A percentile compares a stretch with the other conserved stretches of the same genome.
Evolutionary conservation across 2,113 vertebrate genomes (phyloP).

Genomic region (Vombatus ursinus): DNA sequence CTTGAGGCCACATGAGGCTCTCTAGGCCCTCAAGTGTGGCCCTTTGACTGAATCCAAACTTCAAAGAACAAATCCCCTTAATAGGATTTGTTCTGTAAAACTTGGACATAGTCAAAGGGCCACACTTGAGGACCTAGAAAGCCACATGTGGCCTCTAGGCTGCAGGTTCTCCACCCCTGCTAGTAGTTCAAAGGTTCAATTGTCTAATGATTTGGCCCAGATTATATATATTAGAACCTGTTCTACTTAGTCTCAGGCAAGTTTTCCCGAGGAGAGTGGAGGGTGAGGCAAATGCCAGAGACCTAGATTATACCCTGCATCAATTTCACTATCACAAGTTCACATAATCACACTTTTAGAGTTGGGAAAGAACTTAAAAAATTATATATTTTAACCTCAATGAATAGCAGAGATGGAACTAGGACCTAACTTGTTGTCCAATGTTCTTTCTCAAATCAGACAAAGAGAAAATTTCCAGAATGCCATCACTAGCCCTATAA

Average conservation of each 20-base stretch:
- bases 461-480: constrained; percentile 12
- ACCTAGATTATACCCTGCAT: neutral
- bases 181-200: neutral
- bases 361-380: neutral
- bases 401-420: neutral
- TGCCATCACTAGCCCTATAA: neutral
- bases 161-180: too few species aligned
- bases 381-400: neutral
- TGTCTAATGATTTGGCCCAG: neutral
- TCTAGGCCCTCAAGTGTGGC: too few species aligned
- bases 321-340: neutral
- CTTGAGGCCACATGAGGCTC: too few species aligned
- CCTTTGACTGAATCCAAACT: too few species aligned
- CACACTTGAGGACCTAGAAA: too few species aligned
- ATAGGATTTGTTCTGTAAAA: too few species aligned
- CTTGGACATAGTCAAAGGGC: too few species aligned
- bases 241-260: neutral
- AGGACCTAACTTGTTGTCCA: constrained; percentile 6
- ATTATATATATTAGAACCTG: neutral
- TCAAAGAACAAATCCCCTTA: too few species aligned
- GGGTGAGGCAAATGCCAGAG: neutral
- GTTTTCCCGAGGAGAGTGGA: neutral
- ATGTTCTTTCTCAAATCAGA: neutral
- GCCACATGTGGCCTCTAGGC: too few species aligned
- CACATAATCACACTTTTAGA: neutral